Base-by-base conservation (phyloP, 2,888 invertebrate species). In the Apeira syringaria region DNA sequence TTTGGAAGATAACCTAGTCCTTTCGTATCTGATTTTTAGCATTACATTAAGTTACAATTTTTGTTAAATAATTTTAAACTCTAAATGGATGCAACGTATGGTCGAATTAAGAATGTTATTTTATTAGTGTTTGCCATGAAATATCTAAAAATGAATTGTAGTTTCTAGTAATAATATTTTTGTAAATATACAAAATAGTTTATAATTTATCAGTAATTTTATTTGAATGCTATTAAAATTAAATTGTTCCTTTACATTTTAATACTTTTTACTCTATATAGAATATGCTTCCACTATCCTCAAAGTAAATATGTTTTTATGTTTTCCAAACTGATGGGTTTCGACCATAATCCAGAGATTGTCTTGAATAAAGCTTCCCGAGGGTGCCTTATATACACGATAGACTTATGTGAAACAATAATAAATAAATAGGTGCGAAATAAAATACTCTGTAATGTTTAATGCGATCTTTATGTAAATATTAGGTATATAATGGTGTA, bases 381-480 rank as follows among this genome's bases (percentile, higher is more conserved):
- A 56, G 77, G 81, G 87, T 88, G 87, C 87, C 87, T 88, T 88
- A 86, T 20, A 20, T 20, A 20, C 45, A 56, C 51, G 60, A 56
- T 62, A 66, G 56, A 61, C 51, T 53, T 38, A 53, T 64, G 58
- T 58, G 56, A 45, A 32, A 35, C 24, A 26, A 44, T 38, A 53
- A 63, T 65, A 65, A 53, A 63, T 65, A 65, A 65, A 67, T 80
- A 82, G 84, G 84, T 86, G 85, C 86, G n/a, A 76, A 81, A 66
- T 69, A 50, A 74, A 78, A 87, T 87, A 86, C 87, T 87, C 87
- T 67, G 27, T 81, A 79, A 65, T 74, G 59, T 79, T 74, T 73
- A 68, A 76, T 72, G 73, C 78, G 75, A 74, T 73, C 15, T 74
- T 67, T 75, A 68, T 86, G 86, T 87, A 88, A 81, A 82, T 81